Percentiles rank a stretch among this genome's conserved stretches.
phyloP scores from a whole-genome alignment of 2,113 vertebrate genomes.

The Gymnogyps californianus region DNA sequence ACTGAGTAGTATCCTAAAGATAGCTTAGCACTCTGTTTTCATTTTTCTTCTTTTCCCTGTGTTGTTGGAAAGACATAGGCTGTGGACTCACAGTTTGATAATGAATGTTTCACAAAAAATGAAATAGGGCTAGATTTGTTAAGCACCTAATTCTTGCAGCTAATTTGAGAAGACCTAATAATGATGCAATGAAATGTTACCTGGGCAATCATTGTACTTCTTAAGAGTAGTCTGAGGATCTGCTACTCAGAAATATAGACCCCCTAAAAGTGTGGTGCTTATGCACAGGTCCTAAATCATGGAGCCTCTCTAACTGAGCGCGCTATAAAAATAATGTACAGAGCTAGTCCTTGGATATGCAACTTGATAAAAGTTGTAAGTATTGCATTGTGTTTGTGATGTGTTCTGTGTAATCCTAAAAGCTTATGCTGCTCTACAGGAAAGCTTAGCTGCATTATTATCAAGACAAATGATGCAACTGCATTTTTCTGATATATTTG shows the following conservation, averaged over 20 bases:
- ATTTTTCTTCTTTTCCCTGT: neutral
- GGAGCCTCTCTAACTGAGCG: conserved; percentile 22
- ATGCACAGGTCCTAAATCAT: neutral
- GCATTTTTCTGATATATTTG: neutral
- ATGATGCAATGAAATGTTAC: conserved; percentile 15
- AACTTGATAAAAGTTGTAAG: neutral
- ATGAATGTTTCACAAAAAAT: neutral
- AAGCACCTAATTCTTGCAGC: neutral
- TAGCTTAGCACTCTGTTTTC: neutral
- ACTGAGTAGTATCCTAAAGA: neutral
- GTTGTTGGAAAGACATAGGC: neutral
- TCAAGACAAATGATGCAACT: neutral
- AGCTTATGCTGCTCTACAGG: neutral
- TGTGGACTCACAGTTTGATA: neutral
- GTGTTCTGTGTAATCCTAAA: neutral
- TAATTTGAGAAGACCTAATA: neutral
- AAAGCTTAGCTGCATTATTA: conserved; percentile 23
- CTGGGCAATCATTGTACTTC: conserved; percentile 20
- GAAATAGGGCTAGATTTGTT: neutral
- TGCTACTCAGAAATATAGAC: neutral
- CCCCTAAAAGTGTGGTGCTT: neutral
- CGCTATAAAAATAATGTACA: neutral
- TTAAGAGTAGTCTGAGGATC: conserved; percentile 16
- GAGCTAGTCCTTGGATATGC: neutral
- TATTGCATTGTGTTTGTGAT: neutral